Base-by-base conservation (phyloP, 2,888 invertebrate genomes). In the Aspidapion aeneum region DNA sequence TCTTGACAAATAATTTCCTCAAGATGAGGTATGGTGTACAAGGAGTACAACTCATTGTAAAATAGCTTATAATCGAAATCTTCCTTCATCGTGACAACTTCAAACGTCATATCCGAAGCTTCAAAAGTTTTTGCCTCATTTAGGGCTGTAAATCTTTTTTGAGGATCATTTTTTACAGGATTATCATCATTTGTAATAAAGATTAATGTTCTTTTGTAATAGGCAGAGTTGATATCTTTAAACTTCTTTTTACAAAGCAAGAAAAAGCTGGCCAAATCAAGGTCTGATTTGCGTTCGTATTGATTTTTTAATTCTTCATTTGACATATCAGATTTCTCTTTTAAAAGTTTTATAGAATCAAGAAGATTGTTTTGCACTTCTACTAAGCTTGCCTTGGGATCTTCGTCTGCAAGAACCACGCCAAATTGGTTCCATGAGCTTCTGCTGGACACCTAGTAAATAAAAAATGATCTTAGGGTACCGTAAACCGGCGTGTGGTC, bases 111-210 rank as follows among this genome's bases (percentile, higher is more conserved):
- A 48, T 71, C 65, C 63, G 62, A 68, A 2, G 66, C 68, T 51
- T 59, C 64, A 49, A 75, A 75, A n/a, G 71, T 73, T 71, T 74
- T 74, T 0, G 72, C 73, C 66, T 76, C 75, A 60, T 75, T 75
- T 16, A 76, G 64, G 49, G 73, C 74, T 9, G 73, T 69, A 62
- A 74, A 76, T 56, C 71, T 71, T 51, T 70, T 67, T 58, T 69
- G 68, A 18, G 69, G 67, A 64, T 75, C 72, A 18, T 66, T 65
- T 48, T 57, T 63, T 3, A 72, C 66, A 16, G 76, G 76, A 59
- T 74, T 68, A 66, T 75, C 74, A 69, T 76, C 72, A 48, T 74
- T 75, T 12, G 74, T 74, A 3, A 76, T 68, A 58, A 71, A 76
- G 20, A 75, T 67, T 1, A 77, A 51, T 1, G 65, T 70, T 61